These are phyloP conservation scores for Agrotis puta DNA, from an alignment of 2,888 invertebrate species.

Conservation along the genomic window DNA sequence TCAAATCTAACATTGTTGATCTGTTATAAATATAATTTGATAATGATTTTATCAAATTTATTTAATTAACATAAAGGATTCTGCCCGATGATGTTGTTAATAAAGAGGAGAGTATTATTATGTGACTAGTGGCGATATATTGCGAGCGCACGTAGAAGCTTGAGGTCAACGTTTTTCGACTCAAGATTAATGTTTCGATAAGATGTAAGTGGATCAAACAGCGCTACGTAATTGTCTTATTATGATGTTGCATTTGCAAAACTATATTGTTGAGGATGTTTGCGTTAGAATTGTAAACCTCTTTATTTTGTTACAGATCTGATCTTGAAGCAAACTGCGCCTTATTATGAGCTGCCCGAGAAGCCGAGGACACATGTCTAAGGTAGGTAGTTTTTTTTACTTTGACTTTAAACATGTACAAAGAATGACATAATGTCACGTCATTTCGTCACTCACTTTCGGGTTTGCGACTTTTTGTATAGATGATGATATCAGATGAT, in stretches of 20 bases:
- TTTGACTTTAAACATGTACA: constrained; percentile 14
- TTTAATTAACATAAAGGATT: not conserved
- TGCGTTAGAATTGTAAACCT: constrained; percentile 50
- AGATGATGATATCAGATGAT: constrained; percentile 12
- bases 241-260: constrained; percentile 67
- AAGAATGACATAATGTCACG: constrained; percentile 45
- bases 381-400: constrained; percentile 47
- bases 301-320: constrained; percentile 66
- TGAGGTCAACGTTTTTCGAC: constrained; percentile 66
- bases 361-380: constrained; percentile 27
- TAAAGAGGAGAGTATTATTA: constrained; percentile 61
- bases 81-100: constrained; percentile 25
- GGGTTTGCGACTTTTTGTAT: constrained; percentile 16
- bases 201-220: constrained; percentile 65
- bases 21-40: no score
- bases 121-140: constrained; percentile 56
- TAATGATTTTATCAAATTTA: not conserved
- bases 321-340: constrained; percentile 50
- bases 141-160: constrained; percentile 57
- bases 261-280: constrained; percentile 59
- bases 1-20: not conserved
- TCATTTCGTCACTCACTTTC: constrained; percentile 35
- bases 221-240: constrained; percentile 70
- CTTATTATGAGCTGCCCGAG: constrained; percentile 22
- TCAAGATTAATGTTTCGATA: constrained; percentile 69